Evolutionary conservation across 2,113 vertebrate genomes (phyloP).

Genomic region (Halcyon senegalensis): DNA sequence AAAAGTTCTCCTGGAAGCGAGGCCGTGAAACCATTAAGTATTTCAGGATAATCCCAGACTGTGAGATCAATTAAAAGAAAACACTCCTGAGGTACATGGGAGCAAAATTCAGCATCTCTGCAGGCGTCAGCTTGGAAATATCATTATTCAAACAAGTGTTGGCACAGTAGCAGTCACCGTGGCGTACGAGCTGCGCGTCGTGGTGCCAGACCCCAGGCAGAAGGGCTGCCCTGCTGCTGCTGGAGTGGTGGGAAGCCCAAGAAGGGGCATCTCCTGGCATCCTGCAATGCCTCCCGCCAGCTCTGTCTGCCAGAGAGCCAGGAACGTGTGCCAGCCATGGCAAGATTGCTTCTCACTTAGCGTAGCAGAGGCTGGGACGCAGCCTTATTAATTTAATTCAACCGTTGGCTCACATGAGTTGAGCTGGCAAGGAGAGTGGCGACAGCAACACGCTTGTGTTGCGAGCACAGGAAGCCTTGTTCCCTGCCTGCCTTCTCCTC

Average conservation of each 20-base stretch:
- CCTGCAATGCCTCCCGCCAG: neutral
- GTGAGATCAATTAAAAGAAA: conserved; percentile 8
- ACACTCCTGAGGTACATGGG: neutral
- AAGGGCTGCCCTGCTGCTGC: neutral
- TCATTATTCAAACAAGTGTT: neutral
- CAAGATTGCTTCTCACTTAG: neutral
- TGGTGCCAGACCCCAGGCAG: neutral
- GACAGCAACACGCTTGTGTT: neutral
- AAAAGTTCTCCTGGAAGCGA: neutral
- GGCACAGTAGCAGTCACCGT: neutral
- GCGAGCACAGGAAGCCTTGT: neutral
- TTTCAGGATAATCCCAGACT: conserved; percentile 10
- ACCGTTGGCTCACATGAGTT: neutral
- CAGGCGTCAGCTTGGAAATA: neutral
- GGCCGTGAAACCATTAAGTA: neutral
- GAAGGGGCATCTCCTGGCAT: conserved; percentile 1
- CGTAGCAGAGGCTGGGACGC: neutral
- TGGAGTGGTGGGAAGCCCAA: neutral
- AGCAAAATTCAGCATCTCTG: conserved; percentile 10
- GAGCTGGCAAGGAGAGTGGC: conserved; percentile 14
- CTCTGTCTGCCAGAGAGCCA: conserved; percentile 1
- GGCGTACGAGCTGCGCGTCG: fast-evolving
- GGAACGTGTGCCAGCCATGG: neutral
- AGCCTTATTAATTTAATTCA: conserved; percentile 9
- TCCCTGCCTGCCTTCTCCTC: neutral